Conservation (phyloP, 30 jellyfish, hydroid and myxozoan genomes). For the Phacellophora camtschatica region DNA sequence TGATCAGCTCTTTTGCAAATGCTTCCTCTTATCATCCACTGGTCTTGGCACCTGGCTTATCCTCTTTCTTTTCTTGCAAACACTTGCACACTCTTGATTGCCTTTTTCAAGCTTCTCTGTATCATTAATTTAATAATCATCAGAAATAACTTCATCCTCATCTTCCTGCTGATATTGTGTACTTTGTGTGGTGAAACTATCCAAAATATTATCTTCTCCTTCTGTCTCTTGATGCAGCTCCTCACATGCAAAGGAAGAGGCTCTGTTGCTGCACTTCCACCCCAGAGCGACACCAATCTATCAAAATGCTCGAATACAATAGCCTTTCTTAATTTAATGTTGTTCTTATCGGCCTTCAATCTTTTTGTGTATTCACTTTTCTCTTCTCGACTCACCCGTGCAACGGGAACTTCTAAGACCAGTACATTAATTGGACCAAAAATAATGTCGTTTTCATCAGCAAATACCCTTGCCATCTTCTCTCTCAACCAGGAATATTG, state of each 20-base stretch:
- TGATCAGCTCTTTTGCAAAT: slow-evolving; percentile 41
- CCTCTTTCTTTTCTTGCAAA: slow-evolving; percentile 9
- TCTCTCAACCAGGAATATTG: slow-evolving; percentile 58
- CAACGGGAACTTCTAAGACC: background rate
- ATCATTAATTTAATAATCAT: no score
- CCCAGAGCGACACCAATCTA: slow-evolving; percentile 27
- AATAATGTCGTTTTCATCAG: slow-evolving; percentile 13
- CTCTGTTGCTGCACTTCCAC: slow-evolving; percentile 58
- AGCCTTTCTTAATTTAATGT: slow-evolving; percentile 23
- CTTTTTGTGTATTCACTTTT: background rate
- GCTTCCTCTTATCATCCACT: slow-evolving; percentile 46
- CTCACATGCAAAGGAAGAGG: slow-evolving; percentile 42
- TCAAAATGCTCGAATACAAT: slow-evolving; percentile 41
- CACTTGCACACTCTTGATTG: no score
- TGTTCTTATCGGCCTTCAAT: slow-evolving; percentile 3
- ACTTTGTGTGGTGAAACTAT: no score
- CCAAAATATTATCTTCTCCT: no score
- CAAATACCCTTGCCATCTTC: slow-evolving; percentile 40
- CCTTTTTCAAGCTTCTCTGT: no score
- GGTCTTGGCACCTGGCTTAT: slow-evolving; percentile 37
- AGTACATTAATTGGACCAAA: slow-evolving; percentile 13
- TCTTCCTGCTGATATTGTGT: no score
- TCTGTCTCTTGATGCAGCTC: background rate
- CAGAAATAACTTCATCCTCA: no score
- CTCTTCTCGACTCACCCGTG: background rate